Percentiles rank a stretch among this genome's conserved stretches.
Conservation (phyloP, 2,797 vertebrate genomes). For the Malurus splendens region DNA sequence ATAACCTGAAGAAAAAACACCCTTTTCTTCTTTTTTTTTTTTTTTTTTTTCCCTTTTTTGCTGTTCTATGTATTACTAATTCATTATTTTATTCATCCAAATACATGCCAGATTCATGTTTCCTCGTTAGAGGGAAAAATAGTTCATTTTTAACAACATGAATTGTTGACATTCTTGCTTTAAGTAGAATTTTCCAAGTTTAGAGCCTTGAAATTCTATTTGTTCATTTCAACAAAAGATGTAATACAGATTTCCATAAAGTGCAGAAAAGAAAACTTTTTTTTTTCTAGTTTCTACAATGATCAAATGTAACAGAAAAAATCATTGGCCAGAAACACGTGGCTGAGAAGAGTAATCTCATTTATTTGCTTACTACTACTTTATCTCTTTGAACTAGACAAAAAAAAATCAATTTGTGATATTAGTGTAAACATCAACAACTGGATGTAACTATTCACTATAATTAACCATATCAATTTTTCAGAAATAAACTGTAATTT, state of each 20-base stretch:
- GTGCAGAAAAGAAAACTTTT: not conserved
- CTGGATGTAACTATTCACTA: slow-evolving; percentile 37
- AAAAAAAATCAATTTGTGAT: not conserved
- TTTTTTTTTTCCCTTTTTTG: not conserved
- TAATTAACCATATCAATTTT: slow-evolving; percentile 20
- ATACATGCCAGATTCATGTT: not conserved
- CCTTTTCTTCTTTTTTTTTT: not conserved
- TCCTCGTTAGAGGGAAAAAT: not conserved
- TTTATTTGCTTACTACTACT: slow-evolving; percentile 11
- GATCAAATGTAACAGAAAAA: not conserved
- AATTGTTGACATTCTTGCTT: not conserved
- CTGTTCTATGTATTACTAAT: not conserved
- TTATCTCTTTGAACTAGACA: not conserved
- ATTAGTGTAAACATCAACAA: slow-evolving; percentile 11
- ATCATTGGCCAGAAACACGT: not conserved
- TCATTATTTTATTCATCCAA: not conserved
- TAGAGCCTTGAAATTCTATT: not conserved
- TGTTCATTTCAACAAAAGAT: not conserved
- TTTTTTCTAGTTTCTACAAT: not conserved
- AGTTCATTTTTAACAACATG: not conserved
- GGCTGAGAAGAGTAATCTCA: not conserved
- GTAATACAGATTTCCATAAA: not conserved
- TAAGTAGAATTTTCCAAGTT: not conserved
- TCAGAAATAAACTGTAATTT: not conserved
- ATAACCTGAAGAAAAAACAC: not conserved